Percentiles rank a stretch among this genome's conserved stretches.
These are phyloP conservation scores for Capitulum mitella DNA, from an alignment of 2,888 invertebrate species.

Conservation along the genomic window DNA sequence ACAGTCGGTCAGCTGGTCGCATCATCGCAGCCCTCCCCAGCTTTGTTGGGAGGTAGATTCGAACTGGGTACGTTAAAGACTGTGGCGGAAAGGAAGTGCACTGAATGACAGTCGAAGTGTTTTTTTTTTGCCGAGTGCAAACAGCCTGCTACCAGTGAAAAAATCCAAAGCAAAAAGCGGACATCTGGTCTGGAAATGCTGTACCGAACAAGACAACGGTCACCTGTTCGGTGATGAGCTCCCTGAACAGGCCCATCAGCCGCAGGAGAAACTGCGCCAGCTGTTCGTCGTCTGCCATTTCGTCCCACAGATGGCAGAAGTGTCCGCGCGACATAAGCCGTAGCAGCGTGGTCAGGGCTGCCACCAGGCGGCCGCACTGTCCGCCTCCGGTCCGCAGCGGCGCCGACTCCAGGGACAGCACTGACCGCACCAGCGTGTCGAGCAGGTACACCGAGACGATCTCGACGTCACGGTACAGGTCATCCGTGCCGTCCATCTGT, in stretches of 20 bases:
- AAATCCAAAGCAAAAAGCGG: too few relatives aligned
- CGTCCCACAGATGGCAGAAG: slow-evolving; percentile 12
- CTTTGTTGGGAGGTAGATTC: too few relatives aligned
- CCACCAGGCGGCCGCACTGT: slow-evolving; percentile 11
- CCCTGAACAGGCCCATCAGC: slow-evolving; percentile 1
- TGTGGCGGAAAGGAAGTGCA: too few relatives aligned
- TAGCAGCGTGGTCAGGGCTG: background rate
- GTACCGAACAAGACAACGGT: too few relatives aligned
- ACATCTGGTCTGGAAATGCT: too few relatives aligned
- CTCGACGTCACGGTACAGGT: background rate
- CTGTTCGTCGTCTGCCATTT: background rate
- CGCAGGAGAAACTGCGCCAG: slow-evolving; percentile 5
- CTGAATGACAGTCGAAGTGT: too few relatives aligned
- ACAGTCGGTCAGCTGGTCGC: too few relatives aligned
- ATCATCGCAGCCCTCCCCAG: too few relatives aligned
- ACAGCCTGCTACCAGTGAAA: too few relatives aligned
- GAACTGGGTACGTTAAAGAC: too few relatives aligned
- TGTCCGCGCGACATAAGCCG: background rate
- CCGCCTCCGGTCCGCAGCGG: background rate
- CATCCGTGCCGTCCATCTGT: background rate
- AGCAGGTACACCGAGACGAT: background rate
- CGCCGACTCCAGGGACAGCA: slow-evolving; percentile 10
- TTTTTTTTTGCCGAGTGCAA: too few relatives aligned
- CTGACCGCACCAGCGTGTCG: background rate
- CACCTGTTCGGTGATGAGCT: slow-evolving; percentile 13